Evolutionary conservation across 2,113 vertebrate species (phyloP).

Genomic region (Sapayoa aenigma): DNA sequence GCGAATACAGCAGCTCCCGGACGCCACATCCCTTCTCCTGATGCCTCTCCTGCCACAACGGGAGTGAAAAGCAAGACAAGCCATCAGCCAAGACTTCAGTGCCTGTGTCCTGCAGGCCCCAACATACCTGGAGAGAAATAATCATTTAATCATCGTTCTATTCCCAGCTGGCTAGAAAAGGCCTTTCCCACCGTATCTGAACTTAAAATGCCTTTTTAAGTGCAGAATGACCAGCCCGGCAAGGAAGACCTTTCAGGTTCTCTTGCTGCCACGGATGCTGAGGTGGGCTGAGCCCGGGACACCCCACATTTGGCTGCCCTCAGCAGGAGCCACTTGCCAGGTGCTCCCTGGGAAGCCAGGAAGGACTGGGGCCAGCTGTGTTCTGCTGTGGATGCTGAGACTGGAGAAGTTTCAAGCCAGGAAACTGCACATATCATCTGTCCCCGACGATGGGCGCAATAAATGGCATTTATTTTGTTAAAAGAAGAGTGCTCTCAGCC

Average conservation of each 20-base stretch:
- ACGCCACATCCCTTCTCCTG: not conserved
- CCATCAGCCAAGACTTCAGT: not conserved
- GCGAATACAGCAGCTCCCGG: not conserved
- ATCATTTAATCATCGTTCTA: fast-evolving
- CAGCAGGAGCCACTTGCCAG: fast-evolving
- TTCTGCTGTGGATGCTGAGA: not conserved
- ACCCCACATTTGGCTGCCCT: not conserved
- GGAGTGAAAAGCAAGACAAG: not conserved
- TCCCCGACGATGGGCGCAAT: fast-evolving
- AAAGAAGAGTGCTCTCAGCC: not conserved
- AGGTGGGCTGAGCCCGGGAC: not conserved
- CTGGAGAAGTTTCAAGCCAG: not conserved
- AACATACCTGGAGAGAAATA: fast-evolving
- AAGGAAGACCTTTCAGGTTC: no score
- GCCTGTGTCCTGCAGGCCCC: not conserved
- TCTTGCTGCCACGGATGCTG: fast-evolving
- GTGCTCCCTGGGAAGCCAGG: fast-evolving
- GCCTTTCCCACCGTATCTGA: not conserved
- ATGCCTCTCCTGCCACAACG: fast-evolving
- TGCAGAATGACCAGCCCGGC: fast-evolving
- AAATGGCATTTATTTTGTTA: not conserved
- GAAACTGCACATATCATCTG: not conserved
- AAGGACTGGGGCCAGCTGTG: not conserved
- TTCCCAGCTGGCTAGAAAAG: not conserved
- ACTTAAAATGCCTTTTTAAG: not conserved